Base-by-base conservation (phyloP, 2,113 vertebrate species). In the Zapornia atra region DNA sequence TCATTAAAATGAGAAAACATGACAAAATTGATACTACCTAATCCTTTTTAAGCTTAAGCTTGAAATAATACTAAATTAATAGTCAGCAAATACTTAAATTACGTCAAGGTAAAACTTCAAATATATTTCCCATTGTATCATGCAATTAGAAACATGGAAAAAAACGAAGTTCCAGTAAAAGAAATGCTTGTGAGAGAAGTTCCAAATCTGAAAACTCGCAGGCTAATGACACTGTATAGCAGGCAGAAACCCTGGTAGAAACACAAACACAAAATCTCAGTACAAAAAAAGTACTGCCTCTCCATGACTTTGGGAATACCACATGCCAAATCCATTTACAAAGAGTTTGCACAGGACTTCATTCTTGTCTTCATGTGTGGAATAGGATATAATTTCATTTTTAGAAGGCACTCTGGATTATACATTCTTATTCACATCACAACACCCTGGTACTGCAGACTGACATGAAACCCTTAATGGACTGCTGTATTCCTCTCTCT, bases 1-100 rank as follows among this genome's bases (percentile, higher is more conserved):
- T 93, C 87, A 94, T 92, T 92, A 97, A 94, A 97, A 96, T 86
- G 79, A 91, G 59, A 89, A 95, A 95, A 90, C 77, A 79, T 59
- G 33, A 93, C 84, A 87, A 78, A 95, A 24, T 71, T 56, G 48
- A 89, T 79, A 93, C 71, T 95, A 95, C 28, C 44, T 70, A 79
- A 78, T 63, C 40, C 22, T 94, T 90, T 94, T 80, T 72, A 92
- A 94, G 84, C 42, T 64, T 82, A 72, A 85, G 8, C 64, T 71
- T 79, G 82, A 88, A 90, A 92, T 42, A 92, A 68, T 64, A 91
- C 10, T 54, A 34, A 77, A 82, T 66, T 72, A 81, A 76, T 82
- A 90, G 15, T 64, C n/a, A 80, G 29, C 40, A 77, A 56, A 6
- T 21, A 76, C 22, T 77, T 51, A 71, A 65, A 92, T 56, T 92